phyloP scores from a whole-genome alignment of 2,888 invertebrate genomes.

The Actias luna region DNA sequence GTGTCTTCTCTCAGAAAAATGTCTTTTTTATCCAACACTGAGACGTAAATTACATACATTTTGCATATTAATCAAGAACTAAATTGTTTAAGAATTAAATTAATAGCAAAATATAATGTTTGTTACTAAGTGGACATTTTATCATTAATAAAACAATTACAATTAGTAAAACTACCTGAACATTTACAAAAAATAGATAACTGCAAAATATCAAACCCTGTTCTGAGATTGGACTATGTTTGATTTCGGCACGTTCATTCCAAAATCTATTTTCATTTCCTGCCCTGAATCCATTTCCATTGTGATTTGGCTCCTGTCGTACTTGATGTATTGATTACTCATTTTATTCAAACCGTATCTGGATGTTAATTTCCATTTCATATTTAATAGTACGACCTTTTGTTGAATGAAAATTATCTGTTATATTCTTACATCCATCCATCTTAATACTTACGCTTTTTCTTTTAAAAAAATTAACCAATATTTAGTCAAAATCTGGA shows the following conservation, averaged over 20 bases:
- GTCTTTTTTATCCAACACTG: no score
- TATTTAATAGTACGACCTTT: background rate
- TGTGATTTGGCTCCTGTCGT: slow-evolving; percentile 44
- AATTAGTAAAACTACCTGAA: background rate
- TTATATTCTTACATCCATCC: no score
- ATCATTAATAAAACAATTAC: background rate
- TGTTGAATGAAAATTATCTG: background rate
- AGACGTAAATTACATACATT: no score
- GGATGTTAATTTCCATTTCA: background rate
- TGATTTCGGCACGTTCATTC: slow-evolving; percentile 45
- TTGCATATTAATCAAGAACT: no score
- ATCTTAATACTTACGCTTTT: background rate
- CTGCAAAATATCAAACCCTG: slow-evolving; percentile 9
- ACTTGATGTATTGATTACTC: slow-evolving; percentile 45
- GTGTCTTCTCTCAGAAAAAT: no score
- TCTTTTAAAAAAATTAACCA: background rate
- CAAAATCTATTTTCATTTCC: slow-evolving; percentile 50
- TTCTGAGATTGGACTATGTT: slow-evolving; percentile 37
- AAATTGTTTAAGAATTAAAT: no score
- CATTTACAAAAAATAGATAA: background rate
- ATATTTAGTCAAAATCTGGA: background rate
- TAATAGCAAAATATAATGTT: no score
- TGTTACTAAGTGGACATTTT: background rate
- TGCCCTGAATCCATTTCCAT: slow-evolving; percentile 44
- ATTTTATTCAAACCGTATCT: slow-evolving; percentile 28